Evolutionary conservation across 1,140 invertebrate species (phyloP).

Genomic region (Drosophila tani): DNA sequence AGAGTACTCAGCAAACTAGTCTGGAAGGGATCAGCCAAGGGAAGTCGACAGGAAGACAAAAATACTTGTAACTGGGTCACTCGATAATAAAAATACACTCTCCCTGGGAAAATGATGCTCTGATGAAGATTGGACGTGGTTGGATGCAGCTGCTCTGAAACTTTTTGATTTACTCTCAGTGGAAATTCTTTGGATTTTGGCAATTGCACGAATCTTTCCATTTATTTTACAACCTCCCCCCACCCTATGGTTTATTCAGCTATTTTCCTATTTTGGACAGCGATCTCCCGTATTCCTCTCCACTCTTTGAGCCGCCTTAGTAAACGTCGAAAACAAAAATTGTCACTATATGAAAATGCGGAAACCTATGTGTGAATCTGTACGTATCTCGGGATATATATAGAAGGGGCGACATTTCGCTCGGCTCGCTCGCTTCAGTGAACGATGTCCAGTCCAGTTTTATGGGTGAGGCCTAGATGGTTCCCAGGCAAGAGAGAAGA

Average conservation of each 20-base stretch:
- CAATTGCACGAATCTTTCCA: slow-evolving; percentile 71
- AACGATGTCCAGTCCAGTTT: slow-evolving; percentile 72
- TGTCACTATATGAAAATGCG: slow-evolving; percentile 78
- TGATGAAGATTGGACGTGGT: slow-evolving; percentile 8
- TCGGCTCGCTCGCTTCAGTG: slow-evolving; percentile 43
- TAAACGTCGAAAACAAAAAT: slow-evolving; percentile 64
- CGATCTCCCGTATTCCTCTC: slow-evolving; percentile 3
- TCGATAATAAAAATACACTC: slow-evolving; percentile 58
- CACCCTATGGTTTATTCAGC: slow-evolving; percentile 1
- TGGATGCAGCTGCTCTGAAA: slow-evolving; percentile 67
- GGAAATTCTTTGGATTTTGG: slow-evolving; percentile 80
- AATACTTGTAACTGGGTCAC: slow-evolving; percentile 42
- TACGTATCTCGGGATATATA: slow-evolving; percentile 58
- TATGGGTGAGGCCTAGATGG: slow-evolving; percentile 57
- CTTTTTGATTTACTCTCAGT: slow-evolving; percentile 54
- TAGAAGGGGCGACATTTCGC: slow-evolving; percentile 72
- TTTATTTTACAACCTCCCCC: slow-evolving; percentile 61
- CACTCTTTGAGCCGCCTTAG: slow-evolving; percentile 48
- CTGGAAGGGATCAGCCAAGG: slow-evolving; percentile 73
- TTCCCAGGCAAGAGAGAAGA: slow-evolving; percentile 36
- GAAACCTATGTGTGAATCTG: slow-evolving; percentile 78
- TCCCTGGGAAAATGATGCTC: slow-evolving; percentile 27
- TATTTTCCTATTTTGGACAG: slow-evolving; percentile 70
- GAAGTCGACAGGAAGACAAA: slow-evolving; percentile 11
- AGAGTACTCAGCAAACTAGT: slow-evolving; percentile 93